Conservation (phyloP, 1,140 invertebrate species). For the Saccostrea glomerata region DNA sequence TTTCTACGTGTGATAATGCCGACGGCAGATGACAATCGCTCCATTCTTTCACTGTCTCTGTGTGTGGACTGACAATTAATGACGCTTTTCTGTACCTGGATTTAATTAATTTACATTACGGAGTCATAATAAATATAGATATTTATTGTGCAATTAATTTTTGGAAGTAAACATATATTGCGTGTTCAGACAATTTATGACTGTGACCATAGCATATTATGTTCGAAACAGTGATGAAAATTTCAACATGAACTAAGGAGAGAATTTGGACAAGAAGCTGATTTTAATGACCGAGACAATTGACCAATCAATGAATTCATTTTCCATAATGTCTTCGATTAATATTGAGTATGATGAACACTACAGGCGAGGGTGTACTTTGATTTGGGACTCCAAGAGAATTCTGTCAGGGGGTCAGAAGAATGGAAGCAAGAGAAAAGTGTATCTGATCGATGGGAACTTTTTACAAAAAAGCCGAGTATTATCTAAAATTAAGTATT, state of each 20-base stretch:
- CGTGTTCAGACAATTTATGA: background rate
- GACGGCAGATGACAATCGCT: constrained; percentile 23
- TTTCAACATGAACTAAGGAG: background rate
- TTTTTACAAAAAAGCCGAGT: constrained; percentile 34
- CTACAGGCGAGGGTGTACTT: constrained; percentile 5
- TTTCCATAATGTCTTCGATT: background rate
- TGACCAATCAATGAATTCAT: background rate
- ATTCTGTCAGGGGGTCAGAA: background rate
- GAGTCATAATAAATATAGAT: background rate
- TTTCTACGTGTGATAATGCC: constrained; percentile 22
- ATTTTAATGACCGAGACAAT: background rate
- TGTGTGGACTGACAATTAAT: constrained; percentile 25
- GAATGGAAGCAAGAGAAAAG: background rate
- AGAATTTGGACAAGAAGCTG: background rate
- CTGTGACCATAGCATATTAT: background rate
- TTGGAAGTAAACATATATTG: background rate
- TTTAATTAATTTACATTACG: constrained; percentile 21
- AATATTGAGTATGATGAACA: constrained; percentile 19
- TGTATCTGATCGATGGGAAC: constrained; percentile 18
- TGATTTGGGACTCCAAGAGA: constrained; percentile 33
- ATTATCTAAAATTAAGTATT: constrained; percentile 38
- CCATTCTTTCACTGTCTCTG: background rate
- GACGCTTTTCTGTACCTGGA: background rate
- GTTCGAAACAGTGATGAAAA: background rate
- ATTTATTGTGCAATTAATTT: background rate